Conservation (phyloP, 2,888 invertebrate species). For the Meganola albula region DNA sequence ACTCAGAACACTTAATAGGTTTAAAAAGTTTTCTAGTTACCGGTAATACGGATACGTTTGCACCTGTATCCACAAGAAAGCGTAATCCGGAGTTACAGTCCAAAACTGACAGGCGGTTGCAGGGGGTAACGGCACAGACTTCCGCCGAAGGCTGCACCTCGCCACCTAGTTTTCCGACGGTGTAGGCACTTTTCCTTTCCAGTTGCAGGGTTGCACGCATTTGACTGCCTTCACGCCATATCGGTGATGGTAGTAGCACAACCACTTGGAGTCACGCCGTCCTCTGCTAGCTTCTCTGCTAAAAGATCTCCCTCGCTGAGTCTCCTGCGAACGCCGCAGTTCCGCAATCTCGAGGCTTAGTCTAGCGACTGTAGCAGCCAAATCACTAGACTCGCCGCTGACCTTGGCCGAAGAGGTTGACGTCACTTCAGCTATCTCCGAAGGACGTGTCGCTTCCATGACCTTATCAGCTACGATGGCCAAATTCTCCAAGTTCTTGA, state of each 20-base stretch:
- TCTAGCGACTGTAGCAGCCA: too few relatives aligned
- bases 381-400: too few relatives aligned
- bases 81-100: slow-evolving; percentile 10
- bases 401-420: too few relatives aligned
- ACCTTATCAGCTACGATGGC: slow-evolving; percentile 1
- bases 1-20: too few relatives aligned
- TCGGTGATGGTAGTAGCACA: slow-evolving; percentile 1
- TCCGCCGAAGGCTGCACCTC: slow-evolving; percentile 16
- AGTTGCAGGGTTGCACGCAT: slow-evolving; percentile 5
- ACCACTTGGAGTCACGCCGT: slow-evolving; percentile 1
- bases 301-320: too few relatives aligned
- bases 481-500: background rate
- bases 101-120: slow-evolving; percentile 16
- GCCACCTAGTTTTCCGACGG: slow-evolving; percentile 7
- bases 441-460: too few relatives aligned
- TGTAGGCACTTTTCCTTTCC: background rate
- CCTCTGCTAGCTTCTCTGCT: background rate
- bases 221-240: slow-evolving; percentile 5
- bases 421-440: too few relatives aligned
- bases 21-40: background rate
- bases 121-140: slow-evolving; percentile 8
- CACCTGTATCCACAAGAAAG: slow-evolving; percentile 17
- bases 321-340: background rate
- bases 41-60: slow-evolving; percentile 12
- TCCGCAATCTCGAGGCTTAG: background rate